phyloP scores from a whole-genome alignment of 1,140 invertebrate genomes.

The Drosophila orosa region DNA sequence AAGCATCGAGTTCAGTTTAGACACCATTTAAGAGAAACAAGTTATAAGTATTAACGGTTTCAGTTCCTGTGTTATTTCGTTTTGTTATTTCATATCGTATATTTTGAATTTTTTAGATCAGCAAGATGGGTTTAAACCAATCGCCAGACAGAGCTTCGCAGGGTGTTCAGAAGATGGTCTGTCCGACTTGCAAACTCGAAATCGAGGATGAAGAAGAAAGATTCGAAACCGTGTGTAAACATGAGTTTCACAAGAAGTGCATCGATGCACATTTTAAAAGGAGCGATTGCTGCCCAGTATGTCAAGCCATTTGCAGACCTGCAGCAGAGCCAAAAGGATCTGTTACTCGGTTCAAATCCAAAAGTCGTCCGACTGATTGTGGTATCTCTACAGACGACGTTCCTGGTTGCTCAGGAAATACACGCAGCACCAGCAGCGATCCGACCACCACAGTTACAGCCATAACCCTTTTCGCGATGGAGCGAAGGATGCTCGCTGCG shows the following conservation, averaged over 20 bases:
- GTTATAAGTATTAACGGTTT: not conserved
- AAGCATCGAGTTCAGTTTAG: too few relatives aligned
- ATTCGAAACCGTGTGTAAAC: not conserved
- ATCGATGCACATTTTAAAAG: not conserved
- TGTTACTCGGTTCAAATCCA: not conserved
- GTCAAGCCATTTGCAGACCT: not conserved
- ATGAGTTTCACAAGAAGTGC: not conserved
- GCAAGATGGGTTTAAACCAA: not conserved
- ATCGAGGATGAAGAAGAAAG: not conserved
- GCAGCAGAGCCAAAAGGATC: not conserved
- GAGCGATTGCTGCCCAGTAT: not conserved
- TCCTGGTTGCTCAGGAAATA: not conserved
- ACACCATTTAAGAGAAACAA: not conserved
- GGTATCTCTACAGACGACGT: not conserved
- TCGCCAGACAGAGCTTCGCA: not conserved
- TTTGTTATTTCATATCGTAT: not conserved
- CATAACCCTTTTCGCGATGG: not conserved
- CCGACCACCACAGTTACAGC: not conserved
- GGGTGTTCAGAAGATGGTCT: not conserved
- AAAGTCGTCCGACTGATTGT: not conserved
- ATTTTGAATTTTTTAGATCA: not conserved
- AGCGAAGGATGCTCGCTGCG: not conserved
- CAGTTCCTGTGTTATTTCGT: not conserved
- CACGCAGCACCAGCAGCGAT: not conserved
- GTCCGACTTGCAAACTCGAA: not conserved